A percentile compares a stretch with the other conserved stretches of the same genome.
Conservation (phyloP, 2,797 vertebrate genomes). For the Crax fasciolata region DNA sequence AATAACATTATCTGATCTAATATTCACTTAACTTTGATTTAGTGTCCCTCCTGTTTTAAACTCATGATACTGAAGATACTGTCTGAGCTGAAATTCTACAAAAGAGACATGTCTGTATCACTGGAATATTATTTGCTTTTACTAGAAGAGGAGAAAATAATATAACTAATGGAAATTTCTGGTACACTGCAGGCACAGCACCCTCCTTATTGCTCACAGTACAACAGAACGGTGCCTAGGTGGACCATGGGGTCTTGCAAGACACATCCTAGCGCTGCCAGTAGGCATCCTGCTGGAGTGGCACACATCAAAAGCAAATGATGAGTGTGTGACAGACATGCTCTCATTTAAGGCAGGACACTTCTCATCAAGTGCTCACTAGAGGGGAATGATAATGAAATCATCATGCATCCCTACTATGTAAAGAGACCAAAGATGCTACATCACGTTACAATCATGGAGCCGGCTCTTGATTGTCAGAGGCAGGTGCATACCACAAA, state of each 20-base stretch:
- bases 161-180: background rate
- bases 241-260: background rate
- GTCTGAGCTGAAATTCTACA: background rate
- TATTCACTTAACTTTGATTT: background rate
- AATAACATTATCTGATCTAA: background rate
- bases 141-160: background rate
- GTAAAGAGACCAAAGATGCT: background rate
- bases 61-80: background rate
- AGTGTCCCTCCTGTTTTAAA: slow-evolving; percentile 4
- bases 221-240: background rate
- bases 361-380: background rate
- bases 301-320: background rate
- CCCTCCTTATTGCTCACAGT: background rate
- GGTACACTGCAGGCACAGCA: background rate
- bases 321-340: background rate
- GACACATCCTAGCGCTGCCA: background rate
- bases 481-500: background rate
- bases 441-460: rapidly evolving
- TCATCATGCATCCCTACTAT: no score
- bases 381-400: background rate
- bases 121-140: background rate
- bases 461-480: background rate
- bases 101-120: background rate
- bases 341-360: background rate
- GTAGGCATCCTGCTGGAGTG: background rate